Base-by-base conservation (phyloP, 2,113 vertebrate genomes). In the Chlorodrepanis virens region DNA sequence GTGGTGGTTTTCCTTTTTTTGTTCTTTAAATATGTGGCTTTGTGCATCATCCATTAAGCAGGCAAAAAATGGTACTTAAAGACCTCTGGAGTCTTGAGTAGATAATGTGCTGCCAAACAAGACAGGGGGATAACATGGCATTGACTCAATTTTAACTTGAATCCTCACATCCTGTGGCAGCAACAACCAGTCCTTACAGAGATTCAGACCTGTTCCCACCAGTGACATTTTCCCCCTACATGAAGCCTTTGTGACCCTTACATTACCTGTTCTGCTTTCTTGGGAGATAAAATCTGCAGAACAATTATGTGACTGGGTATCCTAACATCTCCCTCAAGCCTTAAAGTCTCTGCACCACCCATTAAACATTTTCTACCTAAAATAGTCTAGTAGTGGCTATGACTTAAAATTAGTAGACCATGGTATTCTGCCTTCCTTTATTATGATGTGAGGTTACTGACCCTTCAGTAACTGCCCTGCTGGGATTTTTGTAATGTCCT, bases 401-500 rank as follows among this genome's bases (percentile, higher is more conserved):
- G 59, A 86, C 57, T 90, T 96, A 94, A 93, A 96, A 88, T 93
- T 92, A 90, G 88, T 11, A 87, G 78, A 24, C 19, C 12, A 25
- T 78, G 63, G 52, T 52, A 90, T 91, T 88, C 70, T 91, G 52
- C 72, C 70, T 83, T 33, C 88, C 61, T 80, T 88, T 85, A 74
- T 79, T 72, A 57, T 35, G 53, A 83, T 65, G 27, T 53, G 79
- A 70, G 92, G 88, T 94, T 81, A 81, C 19, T 22, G 59, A 93
- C 83, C 86, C 35, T 67, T 81, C 83, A 83, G 75, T 92, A 89
- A 83, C 52, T 75, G 71, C 75, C 31, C 88, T 86, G 39, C 37
- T 93, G 90, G 85, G 88, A 93, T 83, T 94, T 96, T 77, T 92
- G 63, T 93, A 56, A 91, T 85, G 61, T 64, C 18, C 39, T 88